phyloP scores from a whole-genome alignment of 2,888 invertebrate species.

The Anthoptus insignis region DNA sequence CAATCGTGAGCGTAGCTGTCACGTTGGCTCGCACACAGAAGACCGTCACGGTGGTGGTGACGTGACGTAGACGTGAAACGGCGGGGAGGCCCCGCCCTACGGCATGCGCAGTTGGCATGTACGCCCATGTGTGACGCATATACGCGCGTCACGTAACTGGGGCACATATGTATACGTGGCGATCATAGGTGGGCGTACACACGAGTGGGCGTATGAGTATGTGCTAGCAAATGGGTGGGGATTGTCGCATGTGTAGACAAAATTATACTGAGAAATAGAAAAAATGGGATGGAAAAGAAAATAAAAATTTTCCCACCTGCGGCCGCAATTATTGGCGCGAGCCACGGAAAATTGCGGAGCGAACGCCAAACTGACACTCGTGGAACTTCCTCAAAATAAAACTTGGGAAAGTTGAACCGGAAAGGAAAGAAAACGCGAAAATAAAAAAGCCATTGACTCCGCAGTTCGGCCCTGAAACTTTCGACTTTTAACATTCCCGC shows the following conservation, averaged over 20 bases:
- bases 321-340: conserved; percentile 83
- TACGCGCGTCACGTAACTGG: conserved; percentile 67
- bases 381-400: conserved; percentile 83
- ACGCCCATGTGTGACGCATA: conserved; percentile 71
- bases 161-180: conserved; percentile 61
- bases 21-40: conserved; percentile 68
- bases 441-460: conserved; percentile 86
- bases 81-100: conserved; percentile 71
- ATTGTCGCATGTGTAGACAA: no score
- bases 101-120: conserved; percentile 74
- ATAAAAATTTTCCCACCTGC: conserved; percentile 76
- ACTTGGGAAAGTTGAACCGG: conserved; percentile 83
- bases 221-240: conserved; percentile 60
- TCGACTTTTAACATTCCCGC: conserved; percentile 75
- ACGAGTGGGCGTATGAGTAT: conserved; percentile 70
- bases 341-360: conserved; percentile 82
- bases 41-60: conserved; percentile 58
- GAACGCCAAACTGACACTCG: conserved; percentile 84
- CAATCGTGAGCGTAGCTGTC: conserved; percentile 78
- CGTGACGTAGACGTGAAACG: conserved; percentile 68
- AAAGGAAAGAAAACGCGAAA: conserved; percentile 82
- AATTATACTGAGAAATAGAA: no score
- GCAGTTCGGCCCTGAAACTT: conserved; percentile 77
- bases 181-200: conserved; percentile 67
- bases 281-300: conserved; percentile 52